Conservation (phyloP, 2,113 vertebrate species). For the Leptobrachium ailaonicum region DNA sequence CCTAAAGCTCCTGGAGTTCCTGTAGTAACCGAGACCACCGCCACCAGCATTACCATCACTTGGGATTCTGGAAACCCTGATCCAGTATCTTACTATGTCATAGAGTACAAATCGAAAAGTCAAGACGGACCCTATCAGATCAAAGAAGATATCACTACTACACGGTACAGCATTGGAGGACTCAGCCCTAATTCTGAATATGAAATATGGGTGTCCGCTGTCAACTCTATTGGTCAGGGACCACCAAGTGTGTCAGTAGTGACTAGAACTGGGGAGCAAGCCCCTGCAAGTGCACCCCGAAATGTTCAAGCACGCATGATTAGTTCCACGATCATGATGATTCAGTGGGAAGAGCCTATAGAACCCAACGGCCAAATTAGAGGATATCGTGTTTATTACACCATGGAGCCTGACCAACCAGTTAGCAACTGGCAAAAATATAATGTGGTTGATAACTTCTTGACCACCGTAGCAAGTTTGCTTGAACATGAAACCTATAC, state of each 20-base stretch:
- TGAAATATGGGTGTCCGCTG: constrained; percentile 92
- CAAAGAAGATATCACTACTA: constrained; percentile 96
- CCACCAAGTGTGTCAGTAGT: constrained; percentile 92
- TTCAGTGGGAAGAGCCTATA: constrained; percentile 96
- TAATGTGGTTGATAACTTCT: constrained; percentile 92
- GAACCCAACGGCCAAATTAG: constrained; percentile 96
- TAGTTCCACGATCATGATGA: constrained; percentile 92
- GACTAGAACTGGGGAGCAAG: constrained; percentile 92
- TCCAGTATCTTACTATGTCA: constrained; percentile 91
- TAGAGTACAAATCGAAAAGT: constrained; percentile 93
- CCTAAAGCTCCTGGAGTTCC: constrained; percentile 94
- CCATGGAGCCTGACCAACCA: constrained; percentile 87
- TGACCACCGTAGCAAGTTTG: constrained; percentile 92
- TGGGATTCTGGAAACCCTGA: constrained; percentile 98
- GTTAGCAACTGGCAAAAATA: constrained; percentile 94
- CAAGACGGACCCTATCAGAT: constrained; percentile 92
- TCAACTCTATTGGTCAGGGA: constrained; percentile 96
- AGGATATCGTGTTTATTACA: constrained; percentile 93
- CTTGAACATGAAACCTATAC: constrained; percentile 90
- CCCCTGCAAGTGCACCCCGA: constrained; percentile 89
- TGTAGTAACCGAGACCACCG: constrained; percentile 92
- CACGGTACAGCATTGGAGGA: constrained; percentile 95
- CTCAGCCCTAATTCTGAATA: constrained; percentile 98
- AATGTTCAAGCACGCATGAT: constrained; percentile 93
- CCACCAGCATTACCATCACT: constrained; percentile 96